Evolutionary conservation across 2,888 invertebrate species (phyloP), one percentile per base, ranked within the genome.

Genomic region (Helleia helle): DNA sequence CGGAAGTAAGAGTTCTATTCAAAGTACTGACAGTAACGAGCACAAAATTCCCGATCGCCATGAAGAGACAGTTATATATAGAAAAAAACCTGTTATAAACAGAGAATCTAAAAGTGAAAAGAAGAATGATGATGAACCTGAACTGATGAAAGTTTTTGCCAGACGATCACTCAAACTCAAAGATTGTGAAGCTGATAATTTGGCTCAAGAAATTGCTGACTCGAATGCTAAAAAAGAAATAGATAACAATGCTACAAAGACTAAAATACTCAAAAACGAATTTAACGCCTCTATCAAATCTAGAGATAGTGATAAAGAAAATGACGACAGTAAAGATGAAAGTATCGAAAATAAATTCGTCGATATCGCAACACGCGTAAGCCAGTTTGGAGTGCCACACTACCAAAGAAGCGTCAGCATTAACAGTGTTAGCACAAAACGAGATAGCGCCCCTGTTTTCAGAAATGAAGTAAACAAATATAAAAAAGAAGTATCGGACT

Each of bases 101-200:
- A 74, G 67, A 54, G 81, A 83, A 49, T 57, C 70, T 42, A 75
- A 72, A 43, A 68, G 69, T 17, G 74, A 74, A 29, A 73, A 63
- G 37, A 86, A 79, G 53, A 86, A 87, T 41, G 91, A 92, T 42
- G 90, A 91, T 24, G 91, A 92, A 62, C 93, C 93, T 0, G 93
- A 93, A 68, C 64, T 93, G 5, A 90, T 93, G 89, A 93, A 93
- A 71, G 93, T 93, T 0, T 93, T 93, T 62, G 93, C 93, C 0
- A 79, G 93, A 29, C 76, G 93, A 42, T 93, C 93, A n/a, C 73
- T 93, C 0, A 93, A 93, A 72, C 77, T 92, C n/a, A 92, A 91
- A 73, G 92, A 93, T 54, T 74, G 75, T 3, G 92, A 92, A 55
- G 85, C 83, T 0, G 89, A 89, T 43, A 73, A 71, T 28, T 71